A percentile compares a stretch with the other conserved stretches of the same genome.
Conservation (phyloP, 2,113 vertebrate genomes). For the Indicator maculatus region DNA sequence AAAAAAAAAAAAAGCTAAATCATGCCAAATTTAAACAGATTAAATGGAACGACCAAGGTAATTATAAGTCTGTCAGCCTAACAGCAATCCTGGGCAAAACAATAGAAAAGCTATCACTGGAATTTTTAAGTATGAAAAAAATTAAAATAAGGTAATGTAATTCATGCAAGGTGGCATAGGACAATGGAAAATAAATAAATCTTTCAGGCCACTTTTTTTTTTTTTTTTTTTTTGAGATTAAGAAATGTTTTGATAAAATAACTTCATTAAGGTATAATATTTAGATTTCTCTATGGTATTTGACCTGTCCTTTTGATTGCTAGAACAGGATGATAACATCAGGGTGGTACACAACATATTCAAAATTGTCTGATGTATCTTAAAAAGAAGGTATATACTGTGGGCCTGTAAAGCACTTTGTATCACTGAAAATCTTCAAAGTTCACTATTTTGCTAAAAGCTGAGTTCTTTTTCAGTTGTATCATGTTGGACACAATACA, state of each 20-base stretch:
- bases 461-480: neutral
- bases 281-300: neutral
- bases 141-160: neutral
- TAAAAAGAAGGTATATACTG: neutral
- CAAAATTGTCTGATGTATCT: neutral
- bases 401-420: neutral
- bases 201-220: neutral
- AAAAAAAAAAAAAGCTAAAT: neutral
- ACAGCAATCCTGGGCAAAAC: neutral
- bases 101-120: conserved; percentile 1
- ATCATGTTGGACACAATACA: neutral
- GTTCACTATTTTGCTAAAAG: neutral
- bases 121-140: conserved; percentile 19
- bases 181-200: conserved; percentile 24
- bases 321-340: neutral
- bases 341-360: neutral
- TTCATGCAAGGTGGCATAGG: neutral
- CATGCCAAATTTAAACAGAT: conserved; percentile 1
- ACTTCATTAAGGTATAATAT: neutral
- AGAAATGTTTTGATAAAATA: neutral
- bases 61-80: conserved; percentile 35
- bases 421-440: neutral
- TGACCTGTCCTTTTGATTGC: neutral
- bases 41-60: conserved; percentile 24
- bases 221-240: neutral